Evolutionary conservation across 2,888 invertebrate species (phyloP), one percentile per base, ranked within the genome.

Genomic region (Amorpha juglandis): DNA sequence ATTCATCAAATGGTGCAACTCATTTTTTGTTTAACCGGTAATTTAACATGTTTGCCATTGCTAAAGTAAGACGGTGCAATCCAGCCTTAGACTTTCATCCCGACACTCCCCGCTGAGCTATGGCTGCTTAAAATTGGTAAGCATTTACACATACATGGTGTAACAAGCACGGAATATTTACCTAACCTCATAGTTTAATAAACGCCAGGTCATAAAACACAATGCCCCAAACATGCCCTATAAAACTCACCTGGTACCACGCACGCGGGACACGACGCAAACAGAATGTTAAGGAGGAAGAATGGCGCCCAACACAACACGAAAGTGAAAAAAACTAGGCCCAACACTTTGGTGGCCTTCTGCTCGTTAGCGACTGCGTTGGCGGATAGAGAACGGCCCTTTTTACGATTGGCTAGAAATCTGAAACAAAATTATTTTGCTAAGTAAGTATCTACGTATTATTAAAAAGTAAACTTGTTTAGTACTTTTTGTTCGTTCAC

Each of bases 251-350:
- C 95, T 73, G 97, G 96, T 14, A 97, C 96, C 74, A 95, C 92
- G 83, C 97, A 98, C 65, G 95, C 93, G 0, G 97, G 96, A 80
- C 98, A 98, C 35, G 97, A 95, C 21, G 98, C 98, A 79, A 97
- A 96, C 65, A 98, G 91, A 73, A 98, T 97, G 87, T 98, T 98
- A 67, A 98, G 94, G 64, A 97, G 94, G 90, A 98, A 98, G 88
- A 98, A 98, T 1, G 98, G 98, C 21, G 97, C 96, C 98, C 98
- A 98, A 84, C 98, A 98, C 11, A 98, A 91, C 64, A 98, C 98
- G 87, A 98, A 98, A 0, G 97, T 97, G 89, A 97, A 97, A 93
- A 98, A 98, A 0, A 98, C 98, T 52, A 98, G 90, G 0, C 98
- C 98, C 7, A 98, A 94, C 0, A 97, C 98, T 91, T 98, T 98